Base-by-base conservation (phyloP, 2,888 invertebrate species). In the Drosophila testacea region DNA sequence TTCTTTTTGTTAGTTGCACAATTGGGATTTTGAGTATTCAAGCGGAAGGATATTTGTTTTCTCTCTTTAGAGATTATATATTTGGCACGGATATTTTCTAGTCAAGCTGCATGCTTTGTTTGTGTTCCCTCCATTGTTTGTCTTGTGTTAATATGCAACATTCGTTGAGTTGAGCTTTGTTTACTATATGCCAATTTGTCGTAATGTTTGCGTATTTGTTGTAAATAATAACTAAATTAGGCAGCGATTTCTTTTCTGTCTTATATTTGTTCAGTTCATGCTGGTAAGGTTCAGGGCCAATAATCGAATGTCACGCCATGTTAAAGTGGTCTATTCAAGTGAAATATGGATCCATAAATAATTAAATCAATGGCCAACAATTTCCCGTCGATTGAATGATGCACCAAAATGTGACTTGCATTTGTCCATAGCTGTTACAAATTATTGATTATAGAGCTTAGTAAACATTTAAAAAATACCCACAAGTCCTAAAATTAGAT, bases 191-290 rank as follows among this genome's bases (percentile, higher is more conserved):
- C 79, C 83, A 86, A 83, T 86, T 83, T 83, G 70, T 67, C 74
- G 73, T 73, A 68, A 48, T 77, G 73, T 76, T 76, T 83, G 62
- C 63, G 51, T 83, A 77, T 83, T 83, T 83, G 69, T 65, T 79
- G 79, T 81, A 83, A 81, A 84, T 81, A 84, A 81, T 75, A 83
- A 86, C 79, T 75, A 86, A 84, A 86, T 84, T 85, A 80, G 85
- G 72, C 83, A 59, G 54, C 68, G 71, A 80, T 78, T 83, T 73
- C 59, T 65, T 63, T 46, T 38, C 30, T n/a, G 27, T 9, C 32
- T 9, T 16, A 28, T 46, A 38, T 57, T 57, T 57, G 57, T 47
- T 57, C 16, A 47, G 56, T 47, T 38, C 56, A 16, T 11, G 34
- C 44, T 32, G 11, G 4, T 22, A 34, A 36, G 30, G 65, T 75